These are phyloP conservation scores for Bucco capensis DNA, from an alignment of 2,113 vertebrate genomes.

Conservation along the genomic window DNA sequence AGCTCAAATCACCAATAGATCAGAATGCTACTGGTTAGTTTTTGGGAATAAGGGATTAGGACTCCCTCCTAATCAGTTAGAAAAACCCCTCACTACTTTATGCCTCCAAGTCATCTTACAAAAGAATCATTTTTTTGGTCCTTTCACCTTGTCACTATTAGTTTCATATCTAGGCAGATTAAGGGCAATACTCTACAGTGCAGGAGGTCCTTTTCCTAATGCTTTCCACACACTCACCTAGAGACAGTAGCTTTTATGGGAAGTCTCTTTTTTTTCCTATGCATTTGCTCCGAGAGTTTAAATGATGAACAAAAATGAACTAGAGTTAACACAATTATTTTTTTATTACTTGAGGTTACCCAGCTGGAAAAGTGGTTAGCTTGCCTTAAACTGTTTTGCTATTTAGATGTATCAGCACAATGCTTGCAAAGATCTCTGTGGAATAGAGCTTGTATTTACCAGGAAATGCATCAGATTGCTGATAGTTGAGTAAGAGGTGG, in stretches of 20 bases:
- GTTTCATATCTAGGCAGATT: not conserved
- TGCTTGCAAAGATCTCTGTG: not conserved
- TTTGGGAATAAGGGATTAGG: constrained; percentile 26
- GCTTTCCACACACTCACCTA: not conserved
- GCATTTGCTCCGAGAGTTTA: not conserved
- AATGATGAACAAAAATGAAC: not conserved
- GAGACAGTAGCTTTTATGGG: not conserved
- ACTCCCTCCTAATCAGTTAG: constrained; percentile 7
- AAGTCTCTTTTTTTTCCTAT: not conserved
- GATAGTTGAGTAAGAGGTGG: not conserved
- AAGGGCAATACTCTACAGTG: not conserved
- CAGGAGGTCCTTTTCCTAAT: not conserved
- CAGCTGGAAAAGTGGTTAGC: not conserved
- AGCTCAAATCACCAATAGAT: constrained; percentile 68
- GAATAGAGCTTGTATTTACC: not conserved
- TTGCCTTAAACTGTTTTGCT: not conserved
- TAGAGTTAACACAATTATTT: not conserved
- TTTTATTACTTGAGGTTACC: not conserved
- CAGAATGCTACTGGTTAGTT: constrained; percentile 74
- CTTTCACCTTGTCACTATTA: constrained; percentile 61
- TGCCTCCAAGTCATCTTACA: constrained; percentile 68
- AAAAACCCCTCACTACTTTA: constrained; percentile 63
- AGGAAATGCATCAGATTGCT: not conserved
- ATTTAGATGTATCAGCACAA: not conserved
- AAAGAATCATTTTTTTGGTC: constrained; percentile 56